Evolutionary conservation across 1,140 invertebrate species (phyloP), one percentile per base, ranked within the genome.

Genomic region (Oryctes rhinoceros): DNA sequence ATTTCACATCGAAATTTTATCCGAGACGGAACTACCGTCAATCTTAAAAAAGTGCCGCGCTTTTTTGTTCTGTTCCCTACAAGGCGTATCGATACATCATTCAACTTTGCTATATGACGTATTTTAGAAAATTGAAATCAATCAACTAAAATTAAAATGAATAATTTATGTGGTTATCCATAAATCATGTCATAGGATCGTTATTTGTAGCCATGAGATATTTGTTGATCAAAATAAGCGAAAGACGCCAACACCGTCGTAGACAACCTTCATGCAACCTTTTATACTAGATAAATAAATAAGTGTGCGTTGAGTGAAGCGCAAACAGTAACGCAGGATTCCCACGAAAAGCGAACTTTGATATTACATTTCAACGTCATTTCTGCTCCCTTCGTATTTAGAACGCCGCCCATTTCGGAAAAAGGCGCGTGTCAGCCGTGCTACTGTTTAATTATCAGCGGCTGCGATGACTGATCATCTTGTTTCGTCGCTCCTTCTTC

Each of bases 391-490:
- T 44, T 44, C 24, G 65, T 37, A 24, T 71, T 71, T 35, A 24
- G 13, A 24, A 71, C 65, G 37, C 35, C 37, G 37, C 20, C 65
- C 65, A 35, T 71, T 71, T 35, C 65, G 65, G 65, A 71, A 24
- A 71, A 15, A 71, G 65, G 24, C 65, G 65, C 65, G 65, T 71
- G 65, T 71, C 65, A 10, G 35, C 65, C 24, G 65, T 37, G 24
- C 65, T 37, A 24, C 65, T 37, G 65, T 37, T 71, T 71, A 71
- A 71, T 71, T 71, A 71, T 71, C 37, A 37, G 65, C 35, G 20
- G 15, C 30, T 35, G 65, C 24, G 30, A 71, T 71, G 65, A 71
- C 24, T 71, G 65, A 71, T 71, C 20, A 9, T 24, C 65, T 71
- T 71, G 65, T 71, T 13, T 71, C 65, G 10, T 24, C 13, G 11